Conservation (phyloP, 2,797 vertebrate species). For the Zenarchopterus dispar region DNA sequence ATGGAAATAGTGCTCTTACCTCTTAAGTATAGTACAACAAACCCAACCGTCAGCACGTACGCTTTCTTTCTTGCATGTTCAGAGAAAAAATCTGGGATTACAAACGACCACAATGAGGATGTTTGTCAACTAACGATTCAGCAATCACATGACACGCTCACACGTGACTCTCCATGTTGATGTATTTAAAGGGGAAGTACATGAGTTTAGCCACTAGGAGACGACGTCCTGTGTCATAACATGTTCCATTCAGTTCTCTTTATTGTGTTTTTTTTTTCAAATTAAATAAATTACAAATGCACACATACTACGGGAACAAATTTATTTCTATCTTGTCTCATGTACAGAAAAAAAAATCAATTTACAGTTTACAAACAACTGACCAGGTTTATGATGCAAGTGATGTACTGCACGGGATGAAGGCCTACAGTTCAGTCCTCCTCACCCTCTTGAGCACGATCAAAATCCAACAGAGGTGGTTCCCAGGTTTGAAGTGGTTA, state of each 20-base stretch:
- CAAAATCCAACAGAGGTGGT: conserved; percentile 15
- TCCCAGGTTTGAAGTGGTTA: conserved; percentile 13
- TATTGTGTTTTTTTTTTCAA: too few relatives aligned
- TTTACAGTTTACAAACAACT: conserved; percentile 80
- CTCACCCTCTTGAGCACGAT: conserved; percentile 18
- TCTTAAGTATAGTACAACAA: accelerated
- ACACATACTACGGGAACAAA: conserved; percentile 58
- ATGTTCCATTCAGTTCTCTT: too few relatives aligned
- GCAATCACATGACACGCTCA: conserved; percentile 55
- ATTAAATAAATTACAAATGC: background rate
- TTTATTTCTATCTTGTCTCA: conserved; percentile 77
- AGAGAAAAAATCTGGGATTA: background rate
- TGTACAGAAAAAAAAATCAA: conserved; percentile 76
- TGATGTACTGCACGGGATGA: conserved; percentile 61
- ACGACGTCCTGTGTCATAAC: too few relatives aligned
- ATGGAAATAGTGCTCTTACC: conserved; percentile 7
- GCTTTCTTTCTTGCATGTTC: background rate
- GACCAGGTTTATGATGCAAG: conserved; percentile 62
- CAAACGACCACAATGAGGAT: background rate
- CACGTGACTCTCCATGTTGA: conserved; percentile 42
- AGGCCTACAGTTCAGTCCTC: conserved; percentile 48
- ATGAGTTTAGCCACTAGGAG: background rate
- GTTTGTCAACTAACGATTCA: background rate
- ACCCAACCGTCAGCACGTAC: background rate
- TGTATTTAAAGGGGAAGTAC: conserved; percentile 44